Conservation (phyloP, 2,113 vertebrate species). For the Sarotherodon lohbergeri region DNA sequence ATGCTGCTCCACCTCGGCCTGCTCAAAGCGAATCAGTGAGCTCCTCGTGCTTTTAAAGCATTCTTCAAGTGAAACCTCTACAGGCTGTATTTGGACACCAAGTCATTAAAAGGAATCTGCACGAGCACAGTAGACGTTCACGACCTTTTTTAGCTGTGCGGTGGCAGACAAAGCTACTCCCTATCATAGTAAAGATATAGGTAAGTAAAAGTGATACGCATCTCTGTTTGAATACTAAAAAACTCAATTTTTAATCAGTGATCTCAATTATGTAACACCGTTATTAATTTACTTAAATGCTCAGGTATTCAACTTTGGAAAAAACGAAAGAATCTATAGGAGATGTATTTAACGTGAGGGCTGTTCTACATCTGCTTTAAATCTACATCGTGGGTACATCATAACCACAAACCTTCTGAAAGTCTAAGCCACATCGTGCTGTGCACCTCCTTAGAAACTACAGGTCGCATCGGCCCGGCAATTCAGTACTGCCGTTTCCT, state of each 20-base stretch:
- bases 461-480: not conserved
- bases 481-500: not conserved
- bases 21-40: not conserved
- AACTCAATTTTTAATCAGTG: not conserved
- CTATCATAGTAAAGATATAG: not conserved
- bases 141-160: fast-evolving
- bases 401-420: not conserved
- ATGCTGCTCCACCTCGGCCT: not conserved
- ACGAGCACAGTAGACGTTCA: not conserved
- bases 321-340: not conserved
- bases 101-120: not conserved
- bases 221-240: not conserved
- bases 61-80: not conserved
- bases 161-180: not conserved
- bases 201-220: not conserved
- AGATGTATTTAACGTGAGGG: not conserved
- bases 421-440: not conserved
- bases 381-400: not conserved
- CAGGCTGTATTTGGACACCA: not conserved
- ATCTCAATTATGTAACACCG: not conserved
- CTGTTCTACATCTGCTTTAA: not conserved
- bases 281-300: not conserved
- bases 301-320: not conserved
- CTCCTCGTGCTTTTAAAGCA: not conserved
- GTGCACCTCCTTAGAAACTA: not conserved